Evolutionary conservation across 2,113 vertebrate genomes (phyloP), one percentile per base, ranked within the genome.

Genomic region (Columba janthina): DNA sequence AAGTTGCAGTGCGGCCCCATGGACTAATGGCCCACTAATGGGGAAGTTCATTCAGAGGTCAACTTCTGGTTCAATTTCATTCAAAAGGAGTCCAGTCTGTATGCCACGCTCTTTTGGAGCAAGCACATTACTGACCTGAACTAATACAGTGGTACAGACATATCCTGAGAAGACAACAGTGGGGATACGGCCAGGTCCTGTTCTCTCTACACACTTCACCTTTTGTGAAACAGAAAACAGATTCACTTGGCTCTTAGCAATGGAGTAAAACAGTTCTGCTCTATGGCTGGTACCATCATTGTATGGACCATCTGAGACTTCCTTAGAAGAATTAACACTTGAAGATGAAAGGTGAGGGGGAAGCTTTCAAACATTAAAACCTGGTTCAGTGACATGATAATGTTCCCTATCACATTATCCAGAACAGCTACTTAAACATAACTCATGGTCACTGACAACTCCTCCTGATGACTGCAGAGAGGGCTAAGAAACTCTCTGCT

Each of bases 241-340:
- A 71, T 54, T 48, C 56, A 42, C 8, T 51, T 38, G 50, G 6
- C 42, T 65, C 11, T 75, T 18, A 29, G 11, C 2, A 2, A 34
- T 0, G 0, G 19, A 83, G 6, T 57, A 54, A 34, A 42, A 21
- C 13, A 79, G 16, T 17, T 57, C 25, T 69, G 29, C 15, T 60
- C 29, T 24, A 7, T 0, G 42, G 18, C 32, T 2, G 4, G 25
- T 51, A 42, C 11, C 24, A 75, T 22, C 10, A 44, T 1, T 1
- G 11, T 34, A 6, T 31, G 29, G 40, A 77, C n/a, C 53, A 73
- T 22, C 18, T 38, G 5, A 85, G 26, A 5, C 64, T 56, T 56
- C 40, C 29, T 74, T 50, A 40, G 29, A 77, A 70, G 8, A 54
- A 44, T 26, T 50, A 51, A 70, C 29, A 34, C 9, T 20, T 32